Evolutionary conservation across 2,797 vertebrate genomes (phyloP).

Genomic region (Pseudochirops corinnae): DNA sequence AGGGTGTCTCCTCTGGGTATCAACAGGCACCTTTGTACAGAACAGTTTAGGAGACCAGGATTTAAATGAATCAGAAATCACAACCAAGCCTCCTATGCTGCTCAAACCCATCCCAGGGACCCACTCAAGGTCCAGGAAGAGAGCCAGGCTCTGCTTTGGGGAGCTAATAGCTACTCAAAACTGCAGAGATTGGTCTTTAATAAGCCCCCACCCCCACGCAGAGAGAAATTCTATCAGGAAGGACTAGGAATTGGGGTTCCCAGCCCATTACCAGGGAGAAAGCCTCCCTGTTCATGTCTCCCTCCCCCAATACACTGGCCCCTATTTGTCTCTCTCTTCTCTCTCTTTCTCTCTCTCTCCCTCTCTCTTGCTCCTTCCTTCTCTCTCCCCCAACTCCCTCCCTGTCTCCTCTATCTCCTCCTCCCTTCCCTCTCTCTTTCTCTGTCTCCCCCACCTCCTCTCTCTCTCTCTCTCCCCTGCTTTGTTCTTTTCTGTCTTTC

Average conservation of each 20-base stretch:
- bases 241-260: neutral
- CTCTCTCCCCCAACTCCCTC: neutral
- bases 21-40: too few species aligned
- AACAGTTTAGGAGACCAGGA: too few species aligned
- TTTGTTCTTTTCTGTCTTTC: too few species aligned
- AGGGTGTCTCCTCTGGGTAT: too few species aligned
- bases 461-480: too few species aligned
- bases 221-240: neutral
- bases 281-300: neutral
- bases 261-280: neutral
- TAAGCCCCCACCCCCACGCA: accelerated
- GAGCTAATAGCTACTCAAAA: neutral
- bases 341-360: neutral
- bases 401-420: too few species aligned
- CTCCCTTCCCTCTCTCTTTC: too few species aligned
- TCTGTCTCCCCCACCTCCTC: too few species aligned
- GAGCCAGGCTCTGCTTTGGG: neutral
- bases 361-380: neutral
- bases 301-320: too few species aligned
- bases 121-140: neutral
- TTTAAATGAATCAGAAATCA: too few species aligned
- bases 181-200: too few species aligned
- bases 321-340: neutral
- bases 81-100: neutral
- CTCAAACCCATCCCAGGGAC: neutral